Base-by-base conservation (phyloP, 2,888 invertebrate genomes). In the Tricholauxania praeusta region DNA sequence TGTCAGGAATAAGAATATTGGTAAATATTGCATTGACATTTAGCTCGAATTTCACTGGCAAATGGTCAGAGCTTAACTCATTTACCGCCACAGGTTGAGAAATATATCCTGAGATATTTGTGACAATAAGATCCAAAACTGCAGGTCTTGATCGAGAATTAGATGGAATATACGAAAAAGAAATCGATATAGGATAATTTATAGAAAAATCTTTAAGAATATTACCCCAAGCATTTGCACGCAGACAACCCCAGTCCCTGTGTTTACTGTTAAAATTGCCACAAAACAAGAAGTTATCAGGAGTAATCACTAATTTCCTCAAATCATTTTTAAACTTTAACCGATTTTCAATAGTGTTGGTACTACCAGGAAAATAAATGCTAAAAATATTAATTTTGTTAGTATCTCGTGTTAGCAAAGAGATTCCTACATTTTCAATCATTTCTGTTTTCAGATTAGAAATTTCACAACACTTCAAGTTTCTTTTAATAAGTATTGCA, bases 201-300 rank as follows among this genome's bases (percentile, higher is more conserved):
- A 22, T 47, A 19, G 51, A 32, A 12, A 68, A 57, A 14, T 76
- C 73, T n/a, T 49, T 55, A 3, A 76, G 55, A 15, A 73, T 63
- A 55, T 74, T 76, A 51, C 76, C 74, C 68, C 71, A 74, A 48
- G 66, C 65, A 55, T 74, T 76, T 53, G 72, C 72, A 32, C 73
- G 57, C 53, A n/a, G 55, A 52, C 76, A 76, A n/a, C 74, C 73
- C 72, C 74, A 76, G 22, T 60, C 47, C 28, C 66, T 65, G 55
- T 72, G 72, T 52, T 60, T 74, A 32, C 74, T 71, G 19, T 74
- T 76, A 3, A 76, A 52, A 51, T 76, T 72, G 3, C 74, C 71
- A 51, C 74, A 72, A 15, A 74, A 51, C 4, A 72, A 15, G 49
- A 68, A 48, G 48, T 68, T 65, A 15, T 64, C 62, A 51, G 63